phyloP scores from a whole-genome alignment of 2,888 invertebrate species.

The Hypolimnas misippus region DNA sequence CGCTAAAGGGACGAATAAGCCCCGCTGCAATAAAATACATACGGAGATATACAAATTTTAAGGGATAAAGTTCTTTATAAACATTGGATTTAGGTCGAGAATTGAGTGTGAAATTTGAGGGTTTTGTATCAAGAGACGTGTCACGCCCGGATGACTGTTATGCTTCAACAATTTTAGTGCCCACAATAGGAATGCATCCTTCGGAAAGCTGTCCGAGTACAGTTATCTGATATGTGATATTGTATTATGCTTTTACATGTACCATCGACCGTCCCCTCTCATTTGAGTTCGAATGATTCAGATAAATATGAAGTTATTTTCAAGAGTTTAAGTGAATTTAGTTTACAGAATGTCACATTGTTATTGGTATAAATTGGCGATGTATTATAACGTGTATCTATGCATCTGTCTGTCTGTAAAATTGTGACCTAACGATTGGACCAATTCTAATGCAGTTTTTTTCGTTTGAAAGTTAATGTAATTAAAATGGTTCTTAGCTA shows the following conservation, averaged over 20 bases:
- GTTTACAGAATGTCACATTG: background rate
- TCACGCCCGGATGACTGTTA: conserved; percentile 59
- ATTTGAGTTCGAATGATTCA: background rate
- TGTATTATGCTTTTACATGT: conserved; percentile 10
- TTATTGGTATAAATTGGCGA: background rate
- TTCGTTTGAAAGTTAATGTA: too few relatives aligned
- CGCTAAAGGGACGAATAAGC: conserved; percentile 46
- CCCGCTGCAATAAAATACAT: conserved; percentile 53
- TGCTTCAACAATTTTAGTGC: conserved; percentile 65
- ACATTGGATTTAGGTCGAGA: conserved; percentile 15
- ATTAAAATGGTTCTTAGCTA: too few relatives aligned
- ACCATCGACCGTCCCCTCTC: background rate
- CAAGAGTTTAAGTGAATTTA: background rate
- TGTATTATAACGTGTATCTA: too few relatives aligned
- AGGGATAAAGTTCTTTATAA: conserved; percentile 7
- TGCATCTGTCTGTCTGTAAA: too few relatives aligned
- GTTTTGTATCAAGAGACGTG: conserved; percentile 36
- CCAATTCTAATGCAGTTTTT: too few relatives aligned
- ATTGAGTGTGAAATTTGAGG: conserved; percentile 17
- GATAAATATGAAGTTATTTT: background rate
- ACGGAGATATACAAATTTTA: conserved; percentile 39
- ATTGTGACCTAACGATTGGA: too few relatives aligned
- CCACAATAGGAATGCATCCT: conserved; percentile 57
- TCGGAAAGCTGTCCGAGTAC: conserved; percentile 43
- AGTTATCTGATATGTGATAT: conserved; percentile 30